These are phyloP conservation scores for Ctenosaura bakeri DNA, from an alignment of 2,797 vertebrate genomes.

Conservation along the genomic window DNA sequence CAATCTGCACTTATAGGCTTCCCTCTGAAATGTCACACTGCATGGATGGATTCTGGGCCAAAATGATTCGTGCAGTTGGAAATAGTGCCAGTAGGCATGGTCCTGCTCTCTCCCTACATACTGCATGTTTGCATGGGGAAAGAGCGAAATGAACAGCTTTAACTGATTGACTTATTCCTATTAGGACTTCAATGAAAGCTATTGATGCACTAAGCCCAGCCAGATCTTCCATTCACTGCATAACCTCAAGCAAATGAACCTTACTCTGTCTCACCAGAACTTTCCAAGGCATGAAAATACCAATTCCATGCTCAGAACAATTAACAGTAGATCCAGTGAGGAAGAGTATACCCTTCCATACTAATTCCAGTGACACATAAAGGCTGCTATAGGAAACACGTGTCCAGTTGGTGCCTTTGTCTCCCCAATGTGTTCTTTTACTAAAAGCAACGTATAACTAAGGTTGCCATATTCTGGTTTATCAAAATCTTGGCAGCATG, in stretches of 20 bases:
- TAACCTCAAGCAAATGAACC: neutral
- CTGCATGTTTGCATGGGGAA: neutral
- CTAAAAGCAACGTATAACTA: too few species aligned
- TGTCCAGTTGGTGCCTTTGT: too few species aligned
- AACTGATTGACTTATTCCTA: too few species aligned
- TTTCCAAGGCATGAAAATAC: neutral
- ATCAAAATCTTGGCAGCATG: too few species aligned
- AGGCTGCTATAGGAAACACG: too few species aligned
- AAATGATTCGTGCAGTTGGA: neutral
- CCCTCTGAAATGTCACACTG: neutral
- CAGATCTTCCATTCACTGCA: neutral
- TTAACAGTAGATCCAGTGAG: neutral
- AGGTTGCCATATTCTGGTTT: too few species aligned
- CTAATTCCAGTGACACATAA: too few species aligned
- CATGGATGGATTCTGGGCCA: neutral
- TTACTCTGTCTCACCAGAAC: neutral
- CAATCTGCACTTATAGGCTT: neutral
- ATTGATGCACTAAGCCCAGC: neutral
- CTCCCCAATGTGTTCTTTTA: too few species aligned
- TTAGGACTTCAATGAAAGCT: neutral
- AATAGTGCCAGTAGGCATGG: neutral
- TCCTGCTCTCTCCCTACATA: neutral
- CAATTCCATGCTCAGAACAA: neutral
- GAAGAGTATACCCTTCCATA: too few species aligned
- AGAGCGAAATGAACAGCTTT: neutral